Evolutionary conservation across 2,797 vertebrate genomes (phyloP).

Genomic region (Epinephelus malabaricus): DNA sequence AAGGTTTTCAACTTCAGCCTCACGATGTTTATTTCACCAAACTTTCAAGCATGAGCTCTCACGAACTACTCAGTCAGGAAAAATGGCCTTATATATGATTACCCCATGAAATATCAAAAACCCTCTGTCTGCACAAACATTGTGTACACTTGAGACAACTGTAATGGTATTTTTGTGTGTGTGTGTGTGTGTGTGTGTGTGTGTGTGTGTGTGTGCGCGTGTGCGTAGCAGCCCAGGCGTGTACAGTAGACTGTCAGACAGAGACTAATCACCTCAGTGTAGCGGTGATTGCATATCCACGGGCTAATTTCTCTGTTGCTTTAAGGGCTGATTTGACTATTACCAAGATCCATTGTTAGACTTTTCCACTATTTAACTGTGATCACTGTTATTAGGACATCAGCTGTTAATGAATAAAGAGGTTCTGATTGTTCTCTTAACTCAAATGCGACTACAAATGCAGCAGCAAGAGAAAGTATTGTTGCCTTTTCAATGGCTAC

Average conservation of each 20-base stretch:
- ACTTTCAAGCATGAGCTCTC: slow-evolving; percentile 40
- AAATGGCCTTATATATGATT: not conserved
- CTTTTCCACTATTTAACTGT: slow-evolving; percentile 72
- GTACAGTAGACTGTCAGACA: slow-evolving; percentile 60
- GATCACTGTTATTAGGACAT: slow-evolving; percentile 80
- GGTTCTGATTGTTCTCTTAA: slow-evolving; percentile 66
- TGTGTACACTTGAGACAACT: slow-evolving; percentile 16
- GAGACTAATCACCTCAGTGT: slow-evolving; percentile 78
- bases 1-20: slow-evolving; percentile 19
- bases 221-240: slow-evolving; percentile 12
- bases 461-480: slow-evolving; percentile 39
- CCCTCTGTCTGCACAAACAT: slow-evolving; percentile 27
- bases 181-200: no score
- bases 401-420: slow-evolving; percentile 69
- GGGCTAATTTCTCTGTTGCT: slow-evolving; percentile 65
- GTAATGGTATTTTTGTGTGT: slow-evolving; percentile 2
- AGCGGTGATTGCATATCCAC: slow-evolving; percentile 61
- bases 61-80: slow-evolving; percentile 4
- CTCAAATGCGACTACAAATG: slow-evolving; percentile 47
- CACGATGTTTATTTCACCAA: slow-evolving; percentile 55
- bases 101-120: slow-evolving; percentile 19
- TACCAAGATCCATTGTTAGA: slow-evolving; percentile 75
- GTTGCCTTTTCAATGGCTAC: slow-evolving; percentile 43
- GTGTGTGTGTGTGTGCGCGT: not conserved
- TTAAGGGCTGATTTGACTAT: slow-evolving; percentile 74